These are phyloP conservation scores for Trematomus bernacchii DNA, from an alignment of 2,797 vertebrate genomes.

Conservation along the genomic window DNA sequence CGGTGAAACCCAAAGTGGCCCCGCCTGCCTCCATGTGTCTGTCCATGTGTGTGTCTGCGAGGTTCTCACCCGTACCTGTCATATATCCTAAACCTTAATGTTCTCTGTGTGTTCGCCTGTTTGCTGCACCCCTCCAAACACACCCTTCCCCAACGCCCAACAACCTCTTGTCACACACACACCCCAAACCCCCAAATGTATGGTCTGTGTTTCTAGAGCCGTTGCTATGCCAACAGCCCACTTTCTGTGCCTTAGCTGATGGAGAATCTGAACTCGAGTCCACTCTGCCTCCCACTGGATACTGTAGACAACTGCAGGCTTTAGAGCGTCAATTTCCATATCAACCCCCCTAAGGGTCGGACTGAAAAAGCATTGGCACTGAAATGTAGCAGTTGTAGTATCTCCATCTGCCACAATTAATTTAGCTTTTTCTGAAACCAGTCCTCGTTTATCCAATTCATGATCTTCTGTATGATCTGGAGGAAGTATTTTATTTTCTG, in stretches of 20 bases:
- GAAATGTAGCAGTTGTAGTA: conserved; percentile 57
- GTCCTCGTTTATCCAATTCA: conserved; percentile 22
- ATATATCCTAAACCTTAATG: conserved; percentile 88
- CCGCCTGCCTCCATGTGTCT: conserved; percentile 84
- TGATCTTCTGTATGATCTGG: conserved; percentile 20
- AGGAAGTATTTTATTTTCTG: conserved; percentile 33
- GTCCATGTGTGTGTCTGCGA: conserved; percentile 81
- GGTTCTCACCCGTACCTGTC: conserved; percentile 91
- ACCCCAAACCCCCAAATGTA: conserved; percentile 70
- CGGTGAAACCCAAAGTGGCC: conserved; percentile 87
- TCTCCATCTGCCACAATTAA: conserved; percentile 66
- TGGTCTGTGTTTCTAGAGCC: conserved; percentile 83
- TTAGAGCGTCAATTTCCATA: conserved; percentile 48
- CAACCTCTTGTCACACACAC: conserved; percentile 58
- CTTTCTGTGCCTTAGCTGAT: conserved; percentile 83
- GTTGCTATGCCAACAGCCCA: conserved; percentile 90
- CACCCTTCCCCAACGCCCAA: conserved; percentile 64
- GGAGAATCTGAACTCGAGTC: conserved; percentile 77
- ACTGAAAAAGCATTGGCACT: conserved; percentile 61
- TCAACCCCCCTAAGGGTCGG: conserved; percentile 45
- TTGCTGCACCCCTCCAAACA: conserved; percentile 81
- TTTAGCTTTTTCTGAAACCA: conserved; percentile 47
- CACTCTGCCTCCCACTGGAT: conserved; percentile 86
- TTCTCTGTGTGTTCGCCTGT: conserved; percentile 85
- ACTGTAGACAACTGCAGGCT: conserved; percentile 79